Base-by-base conservation (phyloP, 2,113 vertebrate species). In the Sardina pilchardus region DNA sequence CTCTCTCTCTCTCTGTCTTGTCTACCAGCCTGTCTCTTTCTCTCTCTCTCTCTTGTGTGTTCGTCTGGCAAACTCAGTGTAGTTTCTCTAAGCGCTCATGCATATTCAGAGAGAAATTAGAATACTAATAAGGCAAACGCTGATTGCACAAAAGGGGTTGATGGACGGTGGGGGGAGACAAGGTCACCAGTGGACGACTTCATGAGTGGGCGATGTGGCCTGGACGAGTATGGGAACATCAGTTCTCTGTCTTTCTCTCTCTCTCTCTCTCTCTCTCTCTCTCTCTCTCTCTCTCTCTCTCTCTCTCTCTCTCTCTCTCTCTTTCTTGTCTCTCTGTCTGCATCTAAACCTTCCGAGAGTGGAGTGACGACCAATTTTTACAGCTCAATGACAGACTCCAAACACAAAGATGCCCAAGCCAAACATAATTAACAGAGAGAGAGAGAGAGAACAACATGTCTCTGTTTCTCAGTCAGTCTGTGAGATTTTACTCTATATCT, bases 21-120 rank as follows among this genome's bases (percentile, higher is more conserved):
- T 63, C 56, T 63, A 24, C 26, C 85, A 30, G 50, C 71, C 30
- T 48, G 24, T 85, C 86, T 88, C 83, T 83, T 12, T 21, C 48
- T 43, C 53, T 85, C 34, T 85, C 34, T 56, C 89, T 81, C 34
- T 56, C 89, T 81, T 88, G 85, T 56, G 45, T 45, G 44, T 75
- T 24, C 47, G 36, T 89, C 85, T 90, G 88, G 89, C 90, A 84
- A 87, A 88, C 71, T 82, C 36, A 83, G 44, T 80, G 63, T 85
- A 90, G 89, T 86, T 86, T 87, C 43, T 89, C 82, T 83, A 34
- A 53, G 84, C 80, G 53, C 84, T 87, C 89, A 85, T 91, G 91
- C 87, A 92, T 92, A 91, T 94, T 91, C 89, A 85, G 86, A 50
- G 86, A 89, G 85, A 85, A 89, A 90, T 91, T 90, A 89, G 87